Evolutionary conservation across 1,140 invertebrate genomes (phyloP), one percentile per base, ranked within the genome.

Genomic region (Trypoxylus dichotomus): DNA sequence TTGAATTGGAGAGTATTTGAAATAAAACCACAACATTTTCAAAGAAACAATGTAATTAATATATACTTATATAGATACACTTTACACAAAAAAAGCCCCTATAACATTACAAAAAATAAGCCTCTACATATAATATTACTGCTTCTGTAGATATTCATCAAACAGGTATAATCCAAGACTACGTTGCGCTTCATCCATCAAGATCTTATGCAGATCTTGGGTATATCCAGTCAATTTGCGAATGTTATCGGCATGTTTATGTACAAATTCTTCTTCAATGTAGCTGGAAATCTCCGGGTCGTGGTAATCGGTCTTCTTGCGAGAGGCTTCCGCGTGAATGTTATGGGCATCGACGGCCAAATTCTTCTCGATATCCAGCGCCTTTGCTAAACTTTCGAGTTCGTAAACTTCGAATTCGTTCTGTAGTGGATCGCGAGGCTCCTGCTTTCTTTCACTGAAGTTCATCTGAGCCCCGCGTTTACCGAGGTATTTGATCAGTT

Each of bases 111-210:
- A n/a, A n/a, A 37, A 37, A 1, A 37, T 37, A 37, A 37, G 32
- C n/a, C n/a, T n/a, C n/a, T n/a, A 1, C 1, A 43, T 43, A 11
- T 43, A 43, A 43, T 54, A 3, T 75, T 77, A 82, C 58, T 82
- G 75, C 77, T 92, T 93, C 80, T 93, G 87, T 78, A 95, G 88
- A 82, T 94, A 93, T 84, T 95, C 92, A 86, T 95, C 93, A 84
- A 94, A 95, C 71, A 95, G 82, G 83, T 90, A 95, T 78, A 94
- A 80, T 11, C 90, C 87, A 60, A 94, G 84, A 3, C 92, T 90
- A 75, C 89, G 86, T 79, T 93, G 91, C 5, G 85, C 87, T 73
- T 82, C 82, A 21, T 84, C 84, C 42, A n/a, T n/a, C n/a, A 93
- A 88, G 79, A 95, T 86, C 68, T 89, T 89, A 81, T 91, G 91